Evolutionary conservation across 2,888 invertebrate species (phyloP), one percentile per base, ranked within the genome.

Genomic region (Endomychus coccineus): DNA sequence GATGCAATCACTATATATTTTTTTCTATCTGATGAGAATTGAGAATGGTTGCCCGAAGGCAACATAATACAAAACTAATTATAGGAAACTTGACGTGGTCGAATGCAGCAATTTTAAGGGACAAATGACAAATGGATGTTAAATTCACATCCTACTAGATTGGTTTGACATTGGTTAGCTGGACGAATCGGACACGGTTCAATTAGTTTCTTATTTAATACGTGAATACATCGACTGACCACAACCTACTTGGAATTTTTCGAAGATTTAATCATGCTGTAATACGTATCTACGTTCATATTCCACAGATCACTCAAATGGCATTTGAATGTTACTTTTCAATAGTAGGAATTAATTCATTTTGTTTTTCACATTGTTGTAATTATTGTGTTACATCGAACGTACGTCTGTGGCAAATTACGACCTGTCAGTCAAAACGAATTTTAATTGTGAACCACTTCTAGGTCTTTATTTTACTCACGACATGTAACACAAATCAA

Each of bases 111-210:
- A 59, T 61, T 61, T 58, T 49, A 58, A 50, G 58, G 57, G 59
- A 58, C 60, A 60, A 56, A 58, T 60, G 62, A 62, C 62, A 62
- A 59, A 61, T 61, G 59, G 55, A 58, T 56, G 42, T 46, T 45
- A 42, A 41, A 44, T 41, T 48, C 40, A 43, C 44, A 47, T 40
- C 49, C 48, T 46, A 48, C 44, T 50, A 49, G 48, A 46, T 50
- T 46, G 41, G 43, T 50, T 50, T 50, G 50, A 16, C 36, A 36
- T 36, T 29, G 36, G 29, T 29, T 16, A 28, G 15, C 16, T 27
- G 25, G 27, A 9, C 12, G 27, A 34, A 36, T 29, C 36, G 36
- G 36, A 36, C 28, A n/a, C n/a, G 21, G 28, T 36, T 29, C 29
- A 29, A 29, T 36, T 25, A 25, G 13, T 25, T 25, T 25, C 30